Evolutionary conservation across 1,140 invertebrate genomes (phyloP), one percentile per base, ranked within the genome.

Genomic region (Ephestia elutella): DNA sequence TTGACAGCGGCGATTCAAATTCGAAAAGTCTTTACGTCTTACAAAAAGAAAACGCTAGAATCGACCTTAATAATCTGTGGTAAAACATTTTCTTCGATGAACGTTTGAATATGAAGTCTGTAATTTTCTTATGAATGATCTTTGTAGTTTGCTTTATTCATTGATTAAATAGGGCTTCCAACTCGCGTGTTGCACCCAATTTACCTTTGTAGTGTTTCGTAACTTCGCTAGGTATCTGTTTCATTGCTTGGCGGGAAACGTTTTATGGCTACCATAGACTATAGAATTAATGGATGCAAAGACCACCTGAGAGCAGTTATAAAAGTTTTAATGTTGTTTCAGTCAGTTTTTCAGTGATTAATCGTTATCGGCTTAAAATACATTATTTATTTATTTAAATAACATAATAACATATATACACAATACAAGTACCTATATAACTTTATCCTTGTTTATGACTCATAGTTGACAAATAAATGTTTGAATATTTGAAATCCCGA

Each of bases 61-160:
- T 44, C 13, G 38, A 44, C 38, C 38, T 44, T 44, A 44, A 4
- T 44, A 3, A 5, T 44, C 38, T 44, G 15, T 44, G 38, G 13
- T 44, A 15, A 15, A 44, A 44, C 38, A n/a, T 17, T 44, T 44
- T 44, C 38, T 44, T 44, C 15, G 3, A 2, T 44, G 13, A 5
- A 44, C 8, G 15, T 30, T 15, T 10, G 8, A 11, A 48, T 3
- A 48, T 56, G 38, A 19, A 48, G 21, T 44, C 38, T 28, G 38
- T 49, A 56, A 56, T 56, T 56, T 49, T 56, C 38, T 57, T 49
- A 57, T 57, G 56, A 57, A 57, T 57, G 56, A 30, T 18, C 56
- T 10, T 13, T 57, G 20, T 17, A 54, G 11, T 13, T 56, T 56
- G 49, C 48, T 44, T 50, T 55, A 51, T 60, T 60, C 54, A 56